These are phyloP conservation scores for Corella eumyota DNA, from an alignment of 23 tunicate species.

Conservation along the genomic window DNA sequence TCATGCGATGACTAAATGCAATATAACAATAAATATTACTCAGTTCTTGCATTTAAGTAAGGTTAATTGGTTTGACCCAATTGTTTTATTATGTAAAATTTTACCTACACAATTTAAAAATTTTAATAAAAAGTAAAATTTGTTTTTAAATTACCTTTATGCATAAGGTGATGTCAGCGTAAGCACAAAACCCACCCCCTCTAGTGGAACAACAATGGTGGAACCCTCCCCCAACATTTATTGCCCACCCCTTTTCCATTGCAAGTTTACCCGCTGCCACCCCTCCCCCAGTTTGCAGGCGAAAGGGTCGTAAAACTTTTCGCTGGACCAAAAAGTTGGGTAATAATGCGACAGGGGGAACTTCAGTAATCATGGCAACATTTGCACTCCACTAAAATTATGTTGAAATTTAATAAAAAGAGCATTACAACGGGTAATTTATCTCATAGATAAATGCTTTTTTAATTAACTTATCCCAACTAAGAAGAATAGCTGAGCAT, in stretches of 20 bases:
- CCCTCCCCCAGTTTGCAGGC: slow-evolving; percentile 91
- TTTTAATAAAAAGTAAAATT: too few species aligned
- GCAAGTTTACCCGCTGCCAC: slow-evolving; percentile 71
- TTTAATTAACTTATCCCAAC: too few species aligned
- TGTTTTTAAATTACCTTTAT: slow-evolving; percentile 20
- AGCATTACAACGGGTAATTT: too few species aligned
- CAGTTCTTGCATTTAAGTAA: too few species aligned
- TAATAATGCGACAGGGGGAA: slow-evolving; percentile 62
- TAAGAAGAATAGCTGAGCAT: too few species aligned
- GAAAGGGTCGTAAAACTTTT: slow-evolving; percentile 46
- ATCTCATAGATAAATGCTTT: too few species aligned
- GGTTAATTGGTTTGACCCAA: too few species aligned
- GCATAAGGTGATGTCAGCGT: slow-evolving; percentile 72
- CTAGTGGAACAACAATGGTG: slow-evolving; percentile 63
- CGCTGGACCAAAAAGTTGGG: slow-evolving; percentile 81
- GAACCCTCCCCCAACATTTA: slow-evolving; percentile 92
- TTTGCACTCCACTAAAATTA: slow-evolving; percentile 59
- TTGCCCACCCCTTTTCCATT: slow-evolving; percentile 69
- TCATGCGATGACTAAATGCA: too few species aligned
- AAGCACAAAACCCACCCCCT: slow-evolving; percentile 95
- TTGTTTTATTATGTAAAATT: too few species aligned
- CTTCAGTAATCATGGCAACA: slow-evolving; percentile 80
- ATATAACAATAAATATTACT: too few species aligned
- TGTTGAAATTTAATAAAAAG: too few species aligned
- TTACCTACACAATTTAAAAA: too few species aligned